Evolutionary conservation across 2,113 vertebrate genomes (phyloP).

Genomic region (Chamaea fasciata): DNA sequence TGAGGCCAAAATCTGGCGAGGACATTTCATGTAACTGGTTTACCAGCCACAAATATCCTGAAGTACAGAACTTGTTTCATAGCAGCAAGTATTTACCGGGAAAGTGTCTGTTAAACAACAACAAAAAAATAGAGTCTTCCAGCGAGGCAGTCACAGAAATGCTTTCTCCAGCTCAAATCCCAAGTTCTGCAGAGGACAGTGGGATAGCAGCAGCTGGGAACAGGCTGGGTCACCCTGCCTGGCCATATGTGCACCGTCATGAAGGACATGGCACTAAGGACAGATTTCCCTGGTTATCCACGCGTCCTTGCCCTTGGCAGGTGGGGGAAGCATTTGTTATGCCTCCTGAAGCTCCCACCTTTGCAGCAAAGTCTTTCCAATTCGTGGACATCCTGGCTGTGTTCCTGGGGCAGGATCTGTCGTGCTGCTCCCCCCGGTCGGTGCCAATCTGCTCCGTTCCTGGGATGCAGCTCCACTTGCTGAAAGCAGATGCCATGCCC

Average conservation of each 20-base stretch:
- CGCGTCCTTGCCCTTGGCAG: background rate
- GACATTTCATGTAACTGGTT: background rate
- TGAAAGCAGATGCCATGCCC: slow-evolving; percentile 37
- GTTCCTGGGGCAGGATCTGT: slow-evolving; percentile 6
- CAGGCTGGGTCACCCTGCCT: background rate
- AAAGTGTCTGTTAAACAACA: background rate
- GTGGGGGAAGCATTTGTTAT: background rate
- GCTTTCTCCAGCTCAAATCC: background rate
- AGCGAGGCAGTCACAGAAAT: background rate
- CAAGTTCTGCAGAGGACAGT: background rate
- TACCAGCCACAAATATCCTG: background rate
- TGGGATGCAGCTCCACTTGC: background rate
- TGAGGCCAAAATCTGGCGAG: background rate
- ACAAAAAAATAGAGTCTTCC: background rate
- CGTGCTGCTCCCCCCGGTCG: background rate
- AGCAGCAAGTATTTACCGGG: background rate
- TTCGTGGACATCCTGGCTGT: background rate
- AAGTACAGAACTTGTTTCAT: background rate
- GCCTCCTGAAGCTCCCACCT: background rate
- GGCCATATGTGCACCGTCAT: background rate
- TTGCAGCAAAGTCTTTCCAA: background rate
- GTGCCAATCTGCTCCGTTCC: background rate
- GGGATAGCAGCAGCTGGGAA: background rate
- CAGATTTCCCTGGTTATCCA: background rate
- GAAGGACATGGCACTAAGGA: background rate